Conservation (phyloP, 1,140 invertebrate species). For the Arctopsyche grandis region DNA sequence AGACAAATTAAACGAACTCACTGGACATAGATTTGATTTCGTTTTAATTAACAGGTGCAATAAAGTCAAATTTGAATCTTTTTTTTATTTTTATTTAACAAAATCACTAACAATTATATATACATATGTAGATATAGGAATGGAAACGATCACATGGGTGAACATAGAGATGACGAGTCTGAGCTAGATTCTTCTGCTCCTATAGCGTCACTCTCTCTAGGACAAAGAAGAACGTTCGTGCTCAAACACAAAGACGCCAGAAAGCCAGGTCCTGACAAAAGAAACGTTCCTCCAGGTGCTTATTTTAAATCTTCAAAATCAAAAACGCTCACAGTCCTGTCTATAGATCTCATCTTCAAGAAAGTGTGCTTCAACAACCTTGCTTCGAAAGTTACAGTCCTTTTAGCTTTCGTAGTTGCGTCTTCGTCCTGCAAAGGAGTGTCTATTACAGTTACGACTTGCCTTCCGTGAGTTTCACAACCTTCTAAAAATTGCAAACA, state of each 20-base stretch:
- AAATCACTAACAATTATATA: background rate
- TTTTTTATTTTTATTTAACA: background rate
- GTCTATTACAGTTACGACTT: conserved; percentile 86
- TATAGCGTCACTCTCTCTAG: conserved; percentile 77
- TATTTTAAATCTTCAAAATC: conserved; percentile 67
- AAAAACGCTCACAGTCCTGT: conserved; percentile 64
- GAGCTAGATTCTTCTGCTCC: conserved; percentile 71
- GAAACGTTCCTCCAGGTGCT: conserved; percentile 60
- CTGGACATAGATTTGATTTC: conserved; percentile 74
- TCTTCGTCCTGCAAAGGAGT: conserved; percentile 81
- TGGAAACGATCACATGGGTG: conserved; percentile 77
- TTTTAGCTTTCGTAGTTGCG: conserved; percentile 79
- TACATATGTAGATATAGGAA: conserved; percentile 70
- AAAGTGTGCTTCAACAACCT: conserved; percentile 86
- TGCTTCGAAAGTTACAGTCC: conserved; percentile 94
- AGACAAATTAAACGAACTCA: conserved; percentile 66
- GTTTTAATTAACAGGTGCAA: conserved; percentile 76
- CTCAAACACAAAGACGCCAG: conserved; percentile 71
- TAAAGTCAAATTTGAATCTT: background rate
- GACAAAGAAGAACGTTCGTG: conserved; percentile 73
- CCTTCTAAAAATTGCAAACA: conserved; percentile 93
- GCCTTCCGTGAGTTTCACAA: conserved; percentile 88
- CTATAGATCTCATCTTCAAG: conserved; percentile 73
- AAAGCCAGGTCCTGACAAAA: conserved; percentile 62
- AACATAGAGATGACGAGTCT: conserved; percentile 77